Evolutionary conservation across 2,113 vertebrate species (phyloP).

Genomic region (Buteo buteo): DNA sequence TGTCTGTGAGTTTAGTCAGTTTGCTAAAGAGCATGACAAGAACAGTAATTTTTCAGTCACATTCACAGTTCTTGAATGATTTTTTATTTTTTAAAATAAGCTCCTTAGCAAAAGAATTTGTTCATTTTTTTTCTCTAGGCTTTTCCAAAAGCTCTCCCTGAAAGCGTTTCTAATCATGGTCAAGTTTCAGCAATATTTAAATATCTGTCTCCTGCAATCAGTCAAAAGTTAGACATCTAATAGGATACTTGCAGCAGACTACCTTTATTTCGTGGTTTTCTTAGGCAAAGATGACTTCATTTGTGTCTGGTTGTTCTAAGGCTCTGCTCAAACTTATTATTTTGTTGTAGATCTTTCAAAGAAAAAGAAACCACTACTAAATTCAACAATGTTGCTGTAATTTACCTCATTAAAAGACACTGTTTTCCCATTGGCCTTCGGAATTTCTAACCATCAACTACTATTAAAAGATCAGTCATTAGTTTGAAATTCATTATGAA

Average conservation of each 20-base stretch:
- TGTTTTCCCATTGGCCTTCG: not conserved
- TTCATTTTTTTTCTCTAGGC: not conserved
- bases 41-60: not conserved
- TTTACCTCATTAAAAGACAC: not conserved
- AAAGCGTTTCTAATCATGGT: not conserved
- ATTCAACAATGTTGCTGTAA: not conserved
- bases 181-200: not conserved
- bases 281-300: not conserved
- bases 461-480: not conserved
- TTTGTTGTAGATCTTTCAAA: not conserved
- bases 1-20: not conserved
- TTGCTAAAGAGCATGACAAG: not conserved
- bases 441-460: slow-evolving; percentile 3
- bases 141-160: not conserved
- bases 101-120: not conserved
- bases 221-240: not conserved
- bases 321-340: not conserved
- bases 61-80: not conserved
- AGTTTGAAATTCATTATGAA: not conserved
- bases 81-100: not conserved
- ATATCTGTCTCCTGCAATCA: not conserved
- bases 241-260: not conserved
- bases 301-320: not conserved
- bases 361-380: not conserved
- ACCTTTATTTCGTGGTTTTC: not conserved